Base-by-base conservation (phyloP, 2,888 invertebrate genomes). In the Drosophila mettleri region DNA sequence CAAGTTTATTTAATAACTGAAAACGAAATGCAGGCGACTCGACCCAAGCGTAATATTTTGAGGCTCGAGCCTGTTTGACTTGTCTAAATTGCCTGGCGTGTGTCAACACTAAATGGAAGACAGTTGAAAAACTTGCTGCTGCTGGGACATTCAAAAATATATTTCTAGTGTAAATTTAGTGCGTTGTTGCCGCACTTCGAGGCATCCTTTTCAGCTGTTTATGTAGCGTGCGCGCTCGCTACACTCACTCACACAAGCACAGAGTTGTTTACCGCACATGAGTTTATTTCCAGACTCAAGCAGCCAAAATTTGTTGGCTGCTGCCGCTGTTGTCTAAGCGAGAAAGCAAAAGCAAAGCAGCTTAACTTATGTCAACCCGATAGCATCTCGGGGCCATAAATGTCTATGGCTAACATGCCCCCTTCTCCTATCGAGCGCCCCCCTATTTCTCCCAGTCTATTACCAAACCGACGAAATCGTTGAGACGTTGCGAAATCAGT, bases 101-200 rank as follows among this genome's bases (percentile, higher is more conserved):
- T 90, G 91, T 91, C 91, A 90, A 90, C 91, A 90, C 86, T 78
- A 88, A 91, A 91, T 91, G 81, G 84, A 76, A 85, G 80, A 78
- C 58, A 64, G 60, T 61, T 60, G 43, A 57, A 75, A 82, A 84
- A 72, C 66, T 86, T 80, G 55, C 74, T 78, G 83, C 59, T 78
- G 76, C 64, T 73, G 53, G 29, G 49, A 54, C 61, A 68, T 82
- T 83, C 69, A 78, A 82, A 74, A 78, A 75, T 80, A 69, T 75
- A 73, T 74, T 74, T 70, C 74, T 41, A 80, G 79, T 66, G 34
- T 48, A 54, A 79, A 79, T 74, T 72, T 74, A 82, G 49, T 80
- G 76, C 76, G 68, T 60, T 71, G 69, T 69, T 75, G 70, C 65
- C 83, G 66, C 71, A 80, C 67, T 79, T 79, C 61, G 58, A 74